phyloP scores from a whole-genome alignment of 23 tunicate genomes.

The Diplosoma virens region DNA sequence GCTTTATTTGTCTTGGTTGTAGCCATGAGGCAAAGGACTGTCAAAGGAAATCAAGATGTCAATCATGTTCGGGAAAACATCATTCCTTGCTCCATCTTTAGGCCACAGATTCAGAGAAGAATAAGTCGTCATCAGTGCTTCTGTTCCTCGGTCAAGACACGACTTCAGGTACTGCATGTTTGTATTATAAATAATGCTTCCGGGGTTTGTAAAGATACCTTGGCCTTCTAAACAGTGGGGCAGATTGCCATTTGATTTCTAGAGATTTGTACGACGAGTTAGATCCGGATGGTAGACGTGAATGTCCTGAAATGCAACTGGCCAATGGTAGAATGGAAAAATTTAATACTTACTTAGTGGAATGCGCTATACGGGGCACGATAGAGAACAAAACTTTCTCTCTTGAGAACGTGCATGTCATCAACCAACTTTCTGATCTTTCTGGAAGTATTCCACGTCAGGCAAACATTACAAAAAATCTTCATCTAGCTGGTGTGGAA shows the following conservation, averaged over 20 bases:
- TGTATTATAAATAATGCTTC: background rate
- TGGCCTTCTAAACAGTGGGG: conserved; percentile 6
- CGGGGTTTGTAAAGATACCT: background rate
- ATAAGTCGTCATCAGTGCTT: too few species aligned
- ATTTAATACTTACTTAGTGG: background rate
- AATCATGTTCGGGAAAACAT: too few species aligned
- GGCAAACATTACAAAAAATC: background rate
- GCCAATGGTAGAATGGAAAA: conserved; percentile 7
- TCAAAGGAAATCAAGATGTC: too few species aligned
- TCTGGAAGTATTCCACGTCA: background rate
- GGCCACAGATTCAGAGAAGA: too few species aligned
- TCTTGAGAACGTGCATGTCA: conserved; percentile 7
- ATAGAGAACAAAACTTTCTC: background rate
- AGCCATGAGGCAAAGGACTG: too few species aligned
- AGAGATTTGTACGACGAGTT: background rate
- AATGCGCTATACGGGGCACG: background rate
- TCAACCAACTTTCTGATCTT: background rate
- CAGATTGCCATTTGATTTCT: conserved; percentile 10
- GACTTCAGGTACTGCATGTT: conserved; percentile 13
- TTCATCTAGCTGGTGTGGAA: too few species aligned
- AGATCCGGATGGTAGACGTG: background rate
- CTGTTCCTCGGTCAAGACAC: too few species aligned
- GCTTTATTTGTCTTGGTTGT: too few species aligned
- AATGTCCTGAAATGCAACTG: background rate
- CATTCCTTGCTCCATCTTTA: too few species aligned